Conservation (phyloP, 2,113 vertebrate species). For the Amblyornis subalaris region DNA sequence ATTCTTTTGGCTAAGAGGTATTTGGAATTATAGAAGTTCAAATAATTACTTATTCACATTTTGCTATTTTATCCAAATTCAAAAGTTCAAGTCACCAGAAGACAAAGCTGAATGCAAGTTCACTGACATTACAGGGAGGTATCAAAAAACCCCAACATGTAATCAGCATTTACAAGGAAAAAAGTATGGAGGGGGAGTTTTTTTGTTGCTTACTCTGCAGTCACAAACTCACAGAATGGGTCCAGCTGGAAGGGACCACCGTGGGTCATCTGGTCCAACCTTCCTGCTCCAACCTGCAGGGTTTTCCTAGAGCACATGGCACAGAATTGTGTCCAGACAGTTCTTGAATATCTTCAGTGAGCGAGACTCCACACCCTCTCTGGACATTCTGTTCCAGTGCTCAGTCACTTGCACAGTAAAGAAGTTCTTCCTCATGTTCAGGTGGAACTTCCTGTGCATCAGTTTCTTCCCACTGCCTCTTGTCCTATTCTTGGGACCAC, state of each 20-base stretch:
- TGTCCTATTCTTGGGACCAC: neutral
- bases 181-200: neutral
- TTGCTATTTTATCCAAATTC: neutral
- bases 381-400: neutral
- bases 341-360: neutral
- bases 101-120: neutral
- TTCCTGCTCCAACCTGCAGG: neutral
- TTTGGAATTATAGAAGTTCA: neutral
- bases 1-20: neutral
- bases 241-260: neutral
- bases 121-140: neutral
- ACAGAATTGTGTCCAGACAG: neutral
- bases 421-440: neutral
- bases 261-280: neutral
- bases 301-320: neutral
- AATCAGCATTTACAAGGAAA: neutral
- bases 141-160: neutral
- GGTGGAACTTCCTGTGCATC: neutral
- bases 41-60: neutral
- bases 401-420: accelerated
- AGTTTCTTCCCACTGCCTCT: too few species aligned
- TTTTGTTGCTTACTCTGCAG: neutral
- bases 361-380: neutral
- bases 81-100: neutral
- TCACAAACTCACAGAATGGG: neutral